Evolutionary conservation across 1,140 invertebrate genomes (phyloP), one percentile per base, ranked within the genome.

Genomic region (Calephelis nemesis): DNA sequence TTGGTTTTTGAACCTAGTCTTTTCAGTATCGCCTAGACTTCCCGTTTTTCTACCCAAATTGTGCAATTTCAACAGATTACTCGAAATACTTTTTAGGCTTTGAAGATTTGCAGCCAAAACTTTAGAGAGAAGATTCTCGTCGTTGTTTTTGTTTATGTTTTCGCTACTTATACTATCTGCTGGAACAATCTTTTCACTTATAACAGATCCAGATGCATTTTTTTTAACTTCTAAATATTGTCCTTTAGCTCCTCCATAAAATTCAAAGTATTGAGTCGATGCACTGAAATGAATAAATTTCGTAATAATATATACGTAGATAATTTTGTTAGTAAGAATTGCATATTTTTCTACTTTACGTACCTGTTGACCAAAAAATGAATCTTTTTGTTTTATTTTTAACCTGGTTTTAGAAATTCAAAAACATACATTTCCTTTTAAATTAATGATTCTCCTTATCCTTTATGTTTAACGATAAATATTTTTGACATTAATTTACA

Each of bases 201-300:
- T 82, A 0, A 93, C 81, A 30, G 81, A 87, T 19, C 93, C 94
- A 72, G 91, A 90, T 7, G 87, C 81, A 42, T 92, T 90, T 78
- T 93, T 92, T 40, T 92, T 92, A 47, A 95, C 89, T 91, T 94
- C 92, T 73, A 95, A 83, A 65, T 93, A 93, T 81, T 94, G 93
- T 3, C 95, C 95, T 74, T 94, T 94, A 0, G 92, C 93, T 30
- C 95, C 95, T 5, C 95, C 95, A 74, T 95, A 95, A 82, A 94
- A 95, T 47, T 93, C 93, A 13, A 94, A 75, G 47, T 91, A 91
- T 66, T 89, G 77, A 45, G 83, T 78, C 19, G 78, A 69, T 40
- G 69, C 78, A 60, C 83, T 84, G 77, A 47, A 68, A 72, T 45
- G 6, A 45, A 45, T 45, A 45, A 45, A 45, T 45, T 45, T 7